Conservation (phyloP, 1,140 invertebrate genomes). For the Lanistes nyassanus region DNA sequence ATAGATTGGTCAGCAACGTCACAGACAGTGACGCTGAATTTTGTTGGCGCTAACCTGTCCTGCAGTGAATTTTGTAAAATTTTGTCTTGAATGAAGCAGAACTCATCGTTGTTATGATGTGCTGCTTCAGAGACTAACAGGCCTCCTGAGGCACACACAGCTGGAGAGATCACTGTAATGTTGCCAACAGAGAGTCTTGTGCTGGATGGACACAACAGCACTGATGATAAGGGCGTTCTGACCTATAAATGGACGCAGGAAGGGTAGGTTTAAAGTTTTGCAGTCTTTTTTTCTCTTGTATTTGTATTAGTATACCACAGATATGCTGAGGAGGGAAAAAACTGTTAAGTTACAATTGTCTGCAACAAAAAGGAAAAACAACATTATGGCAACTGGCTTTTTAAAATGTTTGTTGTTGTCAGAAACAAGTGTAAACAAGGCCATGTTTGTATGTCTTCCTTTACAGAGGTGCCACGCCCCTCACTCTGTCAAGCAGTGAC, state of each 20-base stretch:
- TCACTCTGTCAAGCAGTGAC: conserved; percentile 69
- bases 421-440: too few species aligned
- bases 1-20: too few species aligned
- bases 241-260: conserved; percentile 86
- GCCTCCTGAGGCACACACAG: conserved; percentile 71
- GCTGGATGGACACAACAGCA: conserved; percentile 84
- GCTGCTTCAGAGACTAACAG: conserved; percentile 56
- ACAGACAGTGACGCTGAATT: too few species aligned
- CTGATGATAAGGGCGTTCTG: conserved; percentile 85
- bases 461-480: conserved; percentile 72
- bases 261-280: conserved; percentile 66
- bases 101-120: too few species aligned
- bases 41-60: too few species aligned
- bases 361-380: too few species aligned
- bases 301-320: not conserved
- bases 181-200: conserved; percentile 82
- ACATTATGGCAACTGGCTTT: too few species aligned
- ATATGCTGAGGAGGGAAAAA: not conserved
- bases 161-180: conserved; percentile 75
- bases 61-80: too few species aligned
- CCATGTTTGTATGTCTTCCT: not conserved
- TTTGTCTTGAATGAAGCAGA: too few species aligned
- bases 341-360: too few species aligned
- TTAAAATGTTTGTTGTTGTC: too few species aligned
- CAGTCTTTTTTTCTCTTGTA: not conserved